These are phyloP conservation scores for Sweltsa coloradensis DNA, from an alignment of 1,140 invertebrate genomes.

Conservation along the genomic window DNA sequence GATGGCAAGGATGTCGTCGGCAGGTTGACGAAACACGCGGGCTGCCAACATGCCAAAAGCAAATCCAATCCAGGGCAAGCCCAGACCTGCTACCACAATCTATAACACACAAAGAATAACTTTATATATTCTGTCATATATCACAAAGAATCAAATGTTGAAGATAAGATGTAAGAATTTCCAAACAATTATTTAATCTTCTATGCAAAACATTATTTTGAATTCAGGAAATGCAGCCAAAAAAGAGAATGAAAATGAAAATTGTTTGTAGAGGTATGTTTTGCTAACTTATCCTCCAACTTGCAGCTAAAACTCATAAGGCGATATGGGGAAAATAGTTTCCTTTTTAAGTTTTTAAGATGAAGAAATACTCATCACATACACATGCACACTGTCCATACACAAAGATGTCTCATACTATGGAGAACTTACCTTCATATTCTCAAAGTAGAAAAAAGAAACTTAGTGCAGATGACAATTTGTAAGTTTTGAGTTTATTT, in stretches of 20 bases:
- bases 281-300: too few species aligned
- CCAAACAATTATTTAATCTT: not conserved
- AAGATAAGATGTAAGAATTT: not conserved
- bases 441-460: too few species aligned
- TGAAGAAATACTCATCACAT: too few species aligned
- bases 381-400: too few species aligned
- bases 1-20: conserved; percentile 65
- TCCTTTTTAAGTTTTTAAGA: too few species aligned
- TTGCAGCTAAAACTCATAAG: too few species aligned
- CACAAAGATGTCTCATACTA: too few species aligned
- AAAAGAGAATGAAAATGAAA: not conserved
- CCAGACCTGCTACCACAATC: conserved; percentile 70
- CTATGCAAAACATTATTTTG: not conserved
- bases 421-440: too few species aligned
- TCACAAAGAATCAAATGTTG: conserved; percentile 12
- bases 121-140: conserved; percentile 31
- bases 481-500: too few species aligned
- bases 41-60: conserved; percentile 52
- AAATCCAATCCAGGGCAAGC: conserved; percentile 82
- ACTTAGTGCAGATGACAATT: too few species aligned
- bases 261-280: too few species aligned
- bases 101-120: conserved; percentile 29
- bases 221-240: not conserved
- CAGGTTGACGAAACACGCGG: conserved; percentile 42
- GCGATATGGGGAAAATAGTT: too few species aligned